Evolutionary conservation across 1,140 invertebrate species (phyloP).

Genomic region (Mamestra configurata): DNA sequence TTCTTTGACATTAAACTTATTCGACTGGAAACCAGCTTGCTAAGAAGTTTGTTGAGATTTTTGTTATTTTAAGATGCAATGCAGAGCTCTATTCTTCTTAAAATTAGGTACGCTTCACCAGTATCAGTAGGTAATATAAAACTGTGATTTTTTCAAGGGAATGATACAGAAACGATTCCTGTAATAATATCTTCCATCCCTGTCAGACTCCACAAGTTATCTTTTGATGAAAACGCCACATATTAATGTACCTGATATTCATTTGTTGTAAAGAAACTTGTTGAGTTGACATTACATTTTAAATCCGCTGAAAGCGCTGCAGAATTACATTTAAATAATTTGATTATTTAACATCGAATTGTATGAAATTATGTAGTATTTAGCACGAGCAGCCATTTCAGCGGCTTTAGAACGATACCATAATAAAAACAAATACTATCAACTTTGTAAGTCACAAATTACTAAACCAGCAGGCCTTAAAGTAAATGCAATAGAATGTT

Average conservation of each 20-base stretch:
- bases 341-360: slow-evolving; percentile 13
- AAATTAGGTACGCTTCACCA: not conserved
- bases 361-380: not conserved
- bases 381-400: slow-evolving; percentile 23
- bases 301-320: slow-evolving; percentile 33
- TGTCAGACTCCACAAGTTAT: slow-evolving; percentile 24
- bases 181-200: slow-evolving; percentile 32
- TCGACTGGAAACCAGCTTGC: not conserved
- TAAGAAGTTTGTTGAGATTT: not conserved
- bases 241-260: slow-evolving; percentile 40
- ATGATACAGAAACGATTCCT: slow-evolving; percentile 10
- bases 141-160: slow-evolving; percentile 37
- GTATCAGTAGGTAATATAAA: slow-evolving; percentile 4
- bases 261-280: slow-evolving; percentile 38
- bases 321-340: slow-evolving; percentile 7
- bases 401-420: slow-evolving; percentile 12
- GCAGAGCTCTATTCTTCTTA: not conserved
- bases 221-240: slow-evolving; percentile 26
- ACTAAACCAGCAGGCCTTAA: slow-evolving; percentile 42
- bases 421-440: slow-evolving; percentile 13
- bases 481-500: slow-evolving; percentile 43
- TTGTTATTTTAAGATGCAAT: not conserved
- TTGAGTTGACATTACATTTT: slow-evolving; percentile 31
- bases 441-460: slow-evolving; percentile 40
- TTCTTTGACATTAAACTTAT: not conserved